Evolutionary conservation across 1,140 invertebrate genomes (phyloP).

Genomic region (Helicoverpa zea): DNA sequence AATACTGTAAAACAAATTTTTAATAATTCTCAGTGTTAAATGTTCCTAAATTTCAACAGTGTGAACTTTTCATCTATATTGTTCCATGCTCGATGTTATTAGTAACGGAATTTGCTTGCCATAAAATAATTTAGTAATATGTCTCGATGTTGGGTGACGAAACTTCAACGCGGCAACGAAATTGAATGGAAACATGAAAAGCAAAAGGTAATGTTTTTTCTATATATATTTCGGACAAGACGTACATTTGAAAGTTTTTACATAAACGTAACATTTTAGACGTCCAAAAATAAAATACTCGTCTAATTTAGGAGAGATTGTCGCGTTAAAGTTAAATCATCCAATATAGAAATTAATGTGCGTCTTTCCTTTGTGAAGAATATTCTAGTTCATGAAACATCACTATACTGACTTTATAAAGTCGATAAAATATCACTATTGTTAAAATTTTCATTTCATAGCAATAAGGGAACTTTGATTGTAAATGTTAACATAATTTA

Average conservation of each 20-base stretch:
- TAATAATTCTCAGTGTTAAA: constrained; percentile 85
- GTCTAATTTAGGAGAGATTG: background rate
- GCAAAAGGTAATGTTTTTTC: background rate
- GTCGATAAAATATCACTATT: constrained; percentile 73
- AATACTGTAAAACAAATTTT: constrained; percentile 76
- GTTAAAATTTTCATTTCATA: constrained; percentile 78
- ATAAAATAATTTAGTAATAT: constrained; percentile 60
- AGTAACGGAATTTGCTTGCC: constrained; percentile 77
- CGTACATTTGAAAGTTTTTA: background rate
- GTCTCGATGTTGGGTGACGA: constrained; percentile 65
- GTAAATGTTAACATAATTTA: constrained; percentile 85
- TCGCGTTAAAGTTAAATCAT: constrained; percentile 45
- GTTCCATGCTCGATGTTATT: constrained; percentile 67
- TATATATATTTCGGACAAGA: background rate
- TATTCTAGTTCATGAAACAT: constrained; percentile 65
- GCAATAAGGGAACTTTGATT: constrained; percentile 79
- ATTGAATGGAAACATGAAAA: background rate
- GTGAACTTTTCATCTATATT: constrained; percentile 75
- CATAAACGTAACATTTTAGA: background rate
- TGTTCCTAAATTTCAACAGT: constrained; percentile 85
- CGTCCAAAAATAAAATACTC: background rate
- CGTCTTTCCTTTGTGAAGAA: constrained; percentile 42
- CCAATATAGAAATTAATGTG: constrained; percentile 41
- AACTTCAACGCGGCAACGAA: constrained; percentile 40
- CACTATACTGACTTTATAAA: constrained; percentile 52